Evolutionary conservation across 23 tunicate genomes (phyloP).

Genomic region (Diplosoma virens): DNA sequence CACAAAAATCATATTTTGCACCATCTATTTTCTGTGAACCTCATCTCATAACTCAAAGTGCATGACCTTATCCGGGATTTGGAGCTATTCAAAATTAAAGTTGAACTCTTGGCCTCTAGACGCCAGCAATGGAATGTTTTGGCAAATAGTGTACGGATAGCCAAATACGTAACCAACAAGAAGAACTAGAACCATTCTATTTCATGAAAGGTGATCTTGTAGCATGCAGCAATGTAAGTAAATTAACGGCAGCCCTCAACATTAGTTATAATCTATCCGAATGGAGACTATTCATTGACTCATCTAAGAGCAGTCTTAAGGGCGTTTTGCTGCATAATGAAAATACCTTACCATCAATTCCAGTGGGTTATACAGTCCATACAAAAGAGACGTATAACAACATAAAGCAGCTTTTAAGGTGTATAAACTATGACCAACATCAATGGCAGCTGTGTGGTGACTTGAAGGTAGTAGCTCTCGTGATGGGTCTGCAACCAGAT

Average conservation of each 20-base stretch:
- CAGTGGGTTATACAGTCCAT: slow-evolving; percentile 20
- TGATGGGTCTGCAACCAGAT: slow-evolving; percentile 1
- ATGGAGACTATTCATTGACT: slow-evolving; percentile 40
- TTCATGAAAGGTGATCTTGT: slow-evolving; percentile 12
- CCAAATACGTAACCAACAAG: slow-evolving; percentile 26
- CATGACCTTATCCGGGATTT: slow-evolving; percentile 36
- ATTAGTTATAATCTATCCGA: slow-evolving; percentile 16
- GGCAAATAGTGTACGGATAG: slow-evolving; percentile 3
- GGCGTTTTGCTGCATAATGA: slow-evolving; percentile 32
- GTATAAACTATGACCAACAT: slow-evolving; percentile 21
- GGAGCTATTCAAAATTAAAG: slow-evolving; percentile 14
- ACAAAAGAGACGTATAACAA: slow-evolving; percentile 24
- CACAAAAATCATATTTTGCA: slow-evolving; percentile 14
- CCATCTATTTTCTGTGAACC: not conserved
- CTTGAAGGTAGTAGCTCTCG: too few species aligned
- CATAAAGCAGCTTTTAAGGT: slow-evolving; percentile 17
- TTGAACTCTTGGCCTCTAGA: slow-evolving; percentile 32
- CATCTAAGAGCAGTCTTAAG: slow-evolving; percentile 31
- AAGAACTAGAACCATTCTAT: slow-evolving; percentile 28
- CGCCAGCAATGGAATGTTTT: slow-evolving; percentile 37
- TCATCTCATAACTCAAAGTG: slow-evolving; percentile 29
- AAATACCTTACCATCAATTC: slow-evolving; percentile 33
- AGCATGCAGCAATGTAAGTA: slow-evolving; percentile 7
- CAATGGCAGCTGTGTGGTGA: slow-evolving; percentile 30
- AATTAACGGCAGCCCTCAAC: not conserved